A percentile compares a stretch with the other conserved stretches of the same genome.
Evolutionary conservation across 1,140 invertebrate genomes (phyloP).

Genomic region (Bemisia tabaci): DNA sequence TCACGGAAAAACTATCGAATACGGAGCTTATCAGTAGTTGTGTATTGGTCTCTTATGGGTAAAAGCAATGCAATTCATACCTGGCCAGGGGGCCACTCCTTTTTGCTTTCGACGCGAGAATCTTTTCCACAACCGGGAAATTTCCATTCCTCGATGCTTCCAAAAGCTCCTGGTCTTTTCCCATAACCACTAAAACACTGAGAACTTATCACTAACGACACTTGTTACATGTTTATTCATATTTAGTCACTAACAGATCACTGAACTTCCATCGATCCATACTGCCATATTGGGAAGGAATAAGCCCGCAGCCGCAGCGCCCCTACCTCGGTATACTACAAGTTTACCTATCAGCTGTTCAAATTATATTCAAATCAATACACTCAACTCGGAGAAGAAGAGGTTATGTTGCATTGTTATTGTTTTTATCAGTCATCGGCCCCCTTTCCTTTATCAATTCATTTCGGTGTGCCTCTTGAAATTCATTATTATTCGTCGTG

Average conservation of each 20-base stretch:
- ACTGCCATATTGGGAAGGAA: neutral
- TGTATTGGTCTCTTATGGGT: neutral
- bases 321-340: neutral
- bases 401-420: neutral
- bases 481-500: no score
- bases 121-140: conserved; percentile 74
- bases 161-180: conserved; percentile 89
- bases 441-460: no score
- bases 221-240: neutral
- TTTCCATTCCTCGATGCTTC: conserved; percentile 89
- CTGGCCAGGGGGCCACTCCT: conserved; percentile 84
- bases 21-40: neutral
- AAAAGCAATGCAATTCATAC: conserved; percentile 33
- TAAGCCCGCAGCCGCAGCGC: neutral
- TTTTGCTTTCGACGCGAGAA: conserved; percentile 74
- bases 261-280: neutral
- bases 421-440: neutral
- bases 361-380: conserved; percentile 1
- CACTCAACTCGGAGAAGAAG: neutral
- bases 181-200: conserved; percentile 42
- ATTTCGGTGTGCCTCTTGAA: no score
- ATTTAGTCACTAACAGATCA: neutral
- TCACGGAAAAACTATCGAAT: no score
- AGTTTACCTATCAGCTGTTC: neutral
- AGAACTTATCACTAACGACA: neutral